These are phyloP conservation scores for Prunella himalayana DNA, from an alignment of 2,113 vertebrate genomes.

Conservation along the genomic window DNA sequence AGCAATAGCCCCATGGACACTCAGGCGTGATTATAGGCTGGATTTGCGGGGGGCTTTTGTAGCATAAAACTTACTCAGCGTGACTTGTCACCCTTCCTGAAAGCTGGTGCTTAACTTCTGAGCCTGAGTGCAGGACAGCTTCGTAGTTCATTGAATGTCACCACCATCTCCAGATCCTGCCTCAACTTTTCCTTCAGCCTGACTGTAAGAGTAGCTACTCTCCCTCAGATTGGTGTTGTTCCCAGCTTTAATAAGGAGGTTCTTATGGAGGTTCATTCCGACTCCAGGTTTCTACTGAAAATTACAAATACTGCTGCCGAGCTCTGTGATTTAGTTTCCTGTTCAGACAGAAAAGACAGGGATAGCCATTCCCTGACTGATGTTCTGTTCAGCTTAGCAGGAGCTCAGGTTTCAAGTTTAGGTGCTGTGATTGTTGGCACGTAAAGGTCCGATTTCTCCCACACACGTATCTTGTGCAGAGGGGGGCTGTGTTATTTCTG, in stretches of 20 bases:
- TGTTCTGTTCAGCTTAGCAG: not conserved
- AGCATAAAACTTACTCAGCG: rapidly evolving
- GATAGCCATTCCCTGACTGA: rapidly evolving
- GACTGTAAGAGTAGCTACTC: not conserved
- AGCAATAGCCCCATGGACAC: rapidly evolving
- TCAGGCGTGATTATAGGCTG: rapidly evolving
- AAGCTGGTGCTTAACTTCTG: not conserved
- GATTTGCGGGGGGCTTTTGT: rapidly evolving
- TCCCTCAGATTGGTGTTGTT: rapidly evolving
- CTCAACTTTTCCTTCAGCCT: not conserved
- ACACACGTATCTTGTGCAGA: rapidly evolving
- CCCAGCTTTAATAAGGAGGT: not conserved
- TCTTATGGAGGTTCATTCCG: rapidly evolving
- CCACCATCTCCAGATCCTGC: rapidly evolving
- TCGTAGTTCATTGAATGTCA: rapidly evolving
- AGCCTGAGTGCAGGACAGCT: not conserved
- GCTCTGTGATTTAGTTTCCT: not conserved
- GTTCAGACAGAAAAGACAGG: not conserved
- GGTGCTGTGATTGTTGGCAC: not conserved
- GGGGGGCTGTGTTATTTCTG: not conserved
- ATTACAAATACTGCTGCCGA: rapidly evolving
- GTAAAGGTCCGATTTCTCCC: not conserved
- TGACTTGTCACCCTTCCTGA: not conserved
- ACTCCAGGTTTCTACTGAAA: not conserved
- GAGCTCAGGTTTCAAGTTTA: not conserved